Base-by-base conservation (phyloP, 1,140 invertebrate genomes). In the Zaprionus ornatus region DNA sequence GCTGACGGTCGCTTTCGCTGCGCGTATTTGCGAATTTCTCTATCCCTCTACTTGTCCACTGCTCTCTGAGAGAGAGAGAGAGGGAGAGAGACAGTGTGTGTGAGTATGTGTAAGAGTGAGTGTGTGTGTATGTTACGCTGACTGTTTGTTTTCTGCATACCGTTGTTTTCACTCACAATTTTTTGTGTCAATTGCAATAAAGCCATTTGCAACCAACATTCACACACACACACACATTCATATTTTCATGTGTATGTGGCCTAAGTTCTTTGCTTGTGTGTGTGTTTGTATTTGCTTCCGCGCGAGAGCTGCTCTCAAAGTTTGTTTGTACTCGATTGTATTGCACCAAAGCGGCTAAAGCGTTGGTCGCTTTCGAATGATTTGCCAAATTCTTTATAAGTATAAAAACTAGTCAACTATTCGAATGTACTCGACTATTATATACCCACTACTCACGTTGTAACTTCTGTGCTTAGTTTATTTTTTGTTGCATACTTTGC, bases 121-220 rank as follows among this genome's bases (percentile, higher is more conserved):
- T 57, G 29, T 48, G 50, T 57, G 42, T 50, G 62, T 57, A 4
- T 37, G 45, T 59, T 27, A 29, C 29, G 50, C 40, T 56, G 42
- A 70, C 42, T 77, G 69, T 77, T 64, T 80, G 72, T 50, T 62
- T 74, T 50, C 57, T 73, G 70, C 12, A 19, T 19, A 68, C 64
- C 35, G 25, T 79, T 67, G 60, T 82, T 72, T 82, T 72, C 68
- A 65, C 55, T 77, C 66, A 50, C 27, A 55, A 69, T 74, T 80
- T 83, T 87, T 82, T 77, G 65, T 82, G 77, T 79, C 83, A 80
- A 74, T 80, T 86, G 65, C 79, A 82, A 77, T 86, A 82, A 70
- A 82, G 82, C 71, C 79, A 86, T 86, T 85, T 54, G 40, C 40
- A 52, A 61, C 48, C 35, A n/a, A 27, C 17, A 62, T 45, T 69